Base-by-base conservation (phyloP, 1,140 invertebrate species). In the Drosophila sucinea region DNA sequence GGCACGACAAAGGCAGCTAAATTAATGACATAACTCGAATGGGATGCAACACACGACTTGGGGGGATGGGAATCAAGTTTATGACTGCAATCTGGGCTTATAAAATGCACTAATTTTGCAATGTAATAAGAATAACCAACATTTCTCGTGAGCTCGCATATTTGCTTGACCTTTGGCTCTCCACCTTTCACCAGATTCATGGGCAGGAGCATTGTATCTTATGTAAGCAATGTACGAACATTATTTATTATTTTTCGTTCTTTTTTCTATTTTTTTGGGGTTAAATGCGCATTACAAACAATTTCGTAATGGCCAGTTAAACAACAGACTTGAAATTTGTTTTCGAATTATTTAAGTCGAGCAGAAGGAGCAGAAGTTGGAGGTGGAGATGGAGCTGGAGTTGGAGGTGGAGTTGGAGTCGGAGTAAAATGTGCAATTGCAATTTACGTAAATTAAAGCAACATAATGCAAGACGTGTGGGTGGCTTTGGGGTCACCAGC, bases 281-380 rank as follows among this genome's bases (percentile, higher is more conserved):
- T 87, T 86, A 86, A 86, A 79, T 87, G 83, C 67, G 32, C 75
- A 86, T 86, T 86, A 87, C 67, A 79, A 74, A 86, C 83, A 83
- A 86, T 86, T 83, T 77, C 73, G 83, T 83, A 86, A 82, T 83
- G 79, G 67, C 72, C 83, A 87, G 83, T 87, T 87, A 82, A 85
- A 78, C 80, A 87, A 87, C 83, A 83, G 75, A 55, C 58, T 69
- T 74, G 79, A 87, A 86, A 87, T 86, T 86, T 86, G 83, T 86
- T 86, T 87, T 87, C 83, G 87, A 83, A 86, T 86, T 86, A 86
- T 86, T 86, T 83, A 86, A 86, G 83, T 86, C 83, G 83, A 86
- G 83, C 83, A 86, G 65, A 27, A 51, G 70, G 75, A 66, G 40
- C 64, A 51, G 63, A 60, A 57, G 40, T 54, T 56, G 70, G 67